Evolutionary conservation across 1,140 invertebrate species (phyloP).

Genomic region (Achatina immaculata): DNA sequence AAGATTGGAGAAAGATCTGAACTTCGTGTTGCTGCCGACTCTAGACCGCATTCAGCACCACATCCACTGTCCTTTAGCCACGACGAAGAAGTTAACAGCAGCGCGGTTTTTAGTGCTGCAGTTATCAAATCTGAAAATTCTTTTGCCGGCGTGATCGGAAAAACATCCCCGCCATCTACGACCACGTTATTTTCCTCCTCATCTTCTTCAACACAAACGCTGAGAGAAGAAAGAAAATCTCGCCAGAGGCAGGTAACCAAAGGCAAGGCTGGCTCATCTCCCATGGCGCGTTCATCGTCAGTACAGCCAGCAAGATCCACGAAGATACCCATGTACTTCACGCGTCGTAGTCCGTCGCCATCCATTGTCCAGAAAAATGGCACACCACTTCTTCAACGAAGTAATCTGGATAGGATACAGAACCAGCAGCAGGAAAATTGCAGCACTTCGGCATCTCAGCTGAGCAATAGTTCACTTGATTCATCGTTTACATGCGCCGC

Average conservation of each 20-base stretch:
- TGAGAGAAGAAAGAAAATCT: neutral
- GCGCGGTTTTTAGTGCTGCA: neutral
- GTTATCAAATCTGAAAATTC: neutral
- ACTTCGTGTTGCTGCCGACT: neutral
- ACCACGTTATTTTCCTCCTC: neutral
- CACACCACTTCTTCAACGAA: neutral
- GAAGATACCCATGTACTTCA: too few relatives aligned
- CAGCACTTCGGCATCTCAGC: too few relatives aligned
- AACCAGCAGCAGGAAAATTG: too few relatives aligned
- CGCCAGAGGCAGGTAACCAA: neutral
- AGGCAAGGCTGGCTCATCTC: neutral
- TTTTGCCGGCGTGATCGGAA: too few relatives aligned
- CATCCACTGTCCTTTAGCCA: neutral
- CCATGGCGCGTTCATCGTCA: neutral
- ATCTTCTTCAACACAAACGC: neutral
- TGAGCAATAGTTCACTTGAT: too few relatives aligned
- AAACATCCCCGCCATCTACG: neutral
- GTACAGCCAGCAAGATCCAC: neutral
- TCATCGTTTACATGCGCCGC: too few relatives aligned
- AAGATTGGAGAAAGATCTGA: too few relatives aligned
- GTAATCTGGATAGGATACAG: neutral
- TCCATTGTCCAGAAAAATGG: neutral
- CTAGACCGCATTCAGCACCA: neutral
- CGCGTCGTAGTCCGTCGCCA: neutral
- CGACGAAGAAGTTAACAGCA: too few relatives aligned